These are phyloP conservation scores for Euzetes globulus DNA, from an alignment of 2,888 invertebrate genomes.

Conservation along the genomic window DNA sequence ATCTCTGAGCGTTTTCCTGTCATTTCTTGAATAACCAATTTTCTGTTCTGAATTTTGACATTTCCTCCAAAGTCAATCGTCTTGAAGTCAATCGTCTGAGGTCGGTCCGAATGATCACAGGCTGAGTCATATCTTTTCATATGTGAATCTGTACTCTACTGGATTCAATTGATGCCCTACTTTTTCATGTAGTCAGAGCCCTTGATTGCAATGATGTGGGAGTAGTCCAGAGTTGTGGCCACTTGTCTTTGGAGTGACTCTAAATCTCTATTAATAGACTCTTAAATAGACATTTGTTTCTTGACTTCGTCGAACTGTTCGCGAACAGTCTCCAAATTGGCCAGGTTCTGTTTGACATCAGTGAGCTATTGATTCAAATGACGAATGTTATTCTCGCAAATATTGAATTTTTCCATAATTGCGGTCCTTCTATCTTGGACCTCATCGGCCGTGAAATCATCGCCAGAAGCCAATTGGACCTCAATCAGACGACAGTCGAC, in stretches of 20 bases:
- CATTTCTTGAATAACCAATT: constrained; percentile 70
- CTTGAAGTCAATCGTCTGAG: constrained; percentile 64
- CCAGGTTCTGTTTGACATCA: constrained; percentile 71
- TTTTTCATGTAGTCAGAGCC: constrained; percentile 85
- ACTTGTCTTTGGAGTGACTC: constrained; percentile 77
- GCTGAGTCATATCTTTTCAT: constrained; percentile 74
- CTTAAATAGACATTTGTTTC: constrained; percentile 79
- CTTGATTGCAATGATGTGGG: constrained; percentile 77
- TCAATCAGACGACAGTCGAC: constrained; percentile 90
- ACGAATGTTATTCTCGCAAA: constrained; percentile 76
- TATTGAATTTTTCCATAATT: constrained; percentile 51
- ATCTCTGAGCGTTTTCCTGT: constrained; percentile 70
- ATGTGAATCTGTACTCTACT: constrained; percentile 74
- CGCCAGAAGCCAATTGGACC: constrained; percentile 78
- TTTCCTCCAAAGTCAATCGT: constrained; percentile 65
- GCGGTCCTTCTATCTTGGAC: too few relatives aligned
- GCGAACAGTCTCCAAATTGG: constrained; percentile 74
- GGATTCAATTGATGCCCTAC: constrained; percentile 78
- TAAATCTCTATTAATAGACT: constrained; percentile 81
- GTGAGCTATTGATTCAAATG: constrained; percentile 79
- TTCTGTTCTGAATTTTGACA: constrained; percentile 54
- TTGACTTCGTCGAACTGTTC: constrained; percentile 77
- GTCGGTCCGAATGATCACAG: constrained; percentile 67
- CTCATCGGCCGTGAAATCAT: too few relatives aligned
- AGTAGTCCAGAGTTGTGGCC: constrained; percentile 76